Evolutionary conservation across 2,113 vertebrate species (phyloP).

Genomic region (Crotalus helleri): DNA sequence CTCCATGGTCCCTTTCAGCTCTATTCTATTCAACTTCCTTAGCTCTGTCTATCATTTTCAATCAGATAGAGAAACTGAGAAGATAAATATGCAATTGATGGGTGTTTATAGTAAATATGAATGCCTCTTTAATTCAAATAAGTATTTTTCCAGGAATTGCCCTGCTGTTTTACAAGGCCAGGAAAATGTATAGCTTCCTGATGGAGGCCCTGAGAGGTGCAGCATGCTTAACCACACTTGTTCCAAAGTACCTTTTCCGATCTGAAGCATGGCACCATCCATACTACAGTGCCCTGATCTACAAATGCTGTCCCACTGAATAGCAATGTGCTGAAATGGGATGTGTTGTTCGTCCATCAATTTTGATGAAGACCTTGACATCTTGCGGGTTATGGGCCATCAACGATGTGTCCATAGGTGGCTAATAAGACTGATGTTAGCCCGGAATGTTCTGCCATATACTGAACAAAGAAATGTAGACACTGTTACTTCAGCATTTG

Average conservation of each 20-base stretch:
- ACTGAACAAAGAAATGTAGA: too few relatives aligned
- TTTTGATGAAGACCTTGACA: too few relatives aligned
- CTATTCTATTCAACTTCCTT: not conserved
- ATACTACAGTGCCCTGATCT: not conserved
- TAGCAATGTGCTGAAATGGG: not conserved
- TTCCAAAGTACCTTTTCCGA: not conserved
- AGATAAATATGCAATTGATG: not conserved
- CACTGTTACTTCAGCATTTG: too few relatives aligned
- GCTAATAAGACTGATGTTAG: too few relatives aligned
- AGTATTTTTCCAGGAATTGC: not conserved
- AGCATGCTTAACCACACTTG: not conserved
- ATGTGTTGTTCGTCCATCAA: too few relatives aligned
- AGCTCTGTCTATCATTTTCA: not conserved
- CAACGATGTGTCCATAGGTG: too few relatives aligned
- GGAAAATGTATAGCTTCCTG: not conserved
- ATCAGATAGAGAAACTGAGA: not conserved
- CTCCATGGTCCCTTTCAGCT: too few relatives aligned
- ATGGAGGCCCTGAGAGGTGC: not conserved
- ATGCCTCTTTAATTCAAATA: not conserved
- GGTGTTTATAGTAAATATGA: not conserved
- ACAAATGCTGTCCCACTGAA: not conserved
- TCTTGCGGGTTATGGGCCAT: too few relatives aligned
- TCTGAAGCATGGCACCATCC: not conserved
- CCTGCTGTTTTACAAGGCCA: not conserved
- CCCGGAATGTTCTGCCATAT: too few relatives aligned